Evolutionary conservation across 2,888 invertebrate species (phyloP).

Genomic region (Scaeva pyrastri): DNA sequence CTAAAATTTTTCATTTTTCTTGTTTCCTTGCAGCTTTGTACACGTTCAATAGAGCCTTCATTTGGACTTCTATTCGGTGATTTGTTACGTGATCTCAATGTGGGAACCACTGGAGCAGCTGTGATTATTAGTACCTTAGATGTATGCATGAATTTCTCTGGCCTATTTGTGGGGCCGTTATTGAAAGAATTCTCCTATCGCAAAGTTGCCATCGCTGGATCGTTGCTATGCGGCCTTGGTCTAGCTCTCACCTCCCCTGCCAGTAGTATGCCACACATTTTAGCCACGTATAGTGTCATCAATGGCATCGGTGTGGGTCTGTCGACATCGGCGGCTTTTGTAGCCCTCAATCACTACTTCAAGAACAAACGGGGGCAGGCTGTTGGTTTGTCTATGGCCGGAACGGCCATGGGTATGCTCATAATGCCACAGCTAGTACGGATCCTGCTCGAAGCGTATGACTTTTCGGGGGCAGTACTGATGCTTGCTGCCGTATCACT

Average conservation of each 20-base stretch:
- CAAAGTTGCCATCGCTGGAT: conserved; percentile 89
- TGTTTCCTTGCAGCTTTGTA: conserved; percentile 87
- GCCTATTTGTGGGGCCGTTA: conserved; percentile 90
- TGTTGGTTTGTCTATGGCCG: conserved; percentile 91
- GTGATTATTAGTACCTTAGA: conserved; percentile 91
- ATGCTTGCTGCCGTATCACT: conserved; percentile 88
- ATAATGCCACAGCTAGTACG: conserved; percentile 91
- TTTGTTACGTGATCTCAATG: conserved; percentile 87
- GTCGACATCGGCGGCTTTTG: conserved; percentile 91
- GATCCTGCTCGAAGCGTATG: conserved; percentile 86
- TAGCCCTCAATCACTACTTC: conserved; percentile 91
- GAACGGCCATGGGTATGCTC: conserved; percentile 91
- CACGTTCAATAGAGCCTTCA: conserved; percentile 91
- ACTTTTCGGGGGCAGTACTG: conserved; percentile 88
- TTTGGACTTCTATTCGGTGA: conserved; percentile 92
- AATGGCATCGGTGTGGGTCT: conserved; percentile 92
- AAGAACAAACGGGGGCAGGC: conserved; percentile 91
- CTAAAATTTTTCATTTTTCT: conserved; percentile 25
- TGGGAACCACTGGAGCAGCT: conserved; percentile 90
- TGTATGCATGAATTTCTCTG: conserved; percentile 91
- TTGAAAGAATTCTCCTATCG: conserved; percentile 90
- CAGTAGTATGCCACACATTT: conserved; percentile 89
- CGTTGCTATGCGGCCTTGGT: conserved; percentile 88
- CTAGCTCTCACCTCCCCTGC: conserved; percentile 89
- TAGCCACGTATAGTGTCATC: conserved; percentile 90